Conservation (phyloP, 2,888 invertebrate species). For the Drosophila acutilabella region DNA sequence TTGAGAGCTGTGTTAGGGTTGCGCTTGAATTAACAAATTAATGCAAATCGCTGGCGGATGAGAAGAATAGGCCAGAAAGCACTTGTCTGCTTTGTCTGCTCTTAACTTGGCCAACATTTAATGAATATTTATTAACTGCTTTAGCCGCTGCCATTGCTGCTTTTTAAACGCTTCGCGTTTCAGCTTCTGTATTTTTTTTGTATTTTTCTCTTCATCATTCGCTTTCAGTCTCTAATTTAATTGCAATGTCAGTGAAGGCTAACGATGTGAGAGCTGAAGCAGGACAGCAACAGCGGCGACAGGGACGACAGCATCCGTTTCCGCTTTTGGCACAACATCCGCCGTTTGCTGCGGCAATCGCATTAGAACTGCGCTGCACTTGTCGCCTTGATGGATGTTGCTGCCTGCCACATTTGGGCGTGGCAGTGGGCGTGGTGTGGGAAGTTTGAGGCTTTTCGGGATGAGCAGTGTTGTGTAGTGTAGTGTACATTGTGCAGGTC, state of each 20-base stretch:
- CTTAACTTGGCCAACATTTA: slow-evolving; percentile 51
- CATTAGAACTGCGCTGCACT: slow-evolving; percentile 70
- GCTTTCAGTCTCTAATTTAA: slow-evolving; percentile 67
- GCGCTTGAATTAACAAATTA: slow-evolving; percentile 82
- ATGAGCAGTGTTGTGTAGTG: too few relatives aligned
- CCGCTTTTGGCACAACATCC: slow-evolving; percentile 72
- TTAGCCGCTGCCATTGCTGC: slow-evolving; percentile 11
- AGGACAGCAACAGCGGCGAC: slow-evolving; percentile 28
- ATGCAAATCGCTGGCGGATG: slow-evolving; percentile 69
- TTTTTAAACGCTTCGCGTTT: slow-evolving; percentile 39
- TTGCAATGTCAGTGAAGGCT: slow-evolving; percentile 45
- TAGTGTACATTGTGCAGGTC: slow-evolving; percentile 21
- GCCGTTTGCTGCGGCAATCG: slow-evolving; percentile 68
- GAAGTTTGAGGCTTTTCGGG: too few relatives aligned
- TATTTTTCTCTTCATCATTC: too few relatives aligned
- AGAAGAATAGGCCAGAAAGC: not conserved
- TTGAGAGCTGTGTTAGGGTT: slow-evolving; percentile 56
- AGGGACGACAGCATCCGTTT: slow-evolving; percentile 65
- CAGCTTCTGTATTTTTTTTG: slow-evolving; percentile 41
- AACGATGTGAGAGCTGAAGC: slow-evolving; percentile 20
- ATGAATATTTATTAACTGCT: slow-evolving; percentile 76
- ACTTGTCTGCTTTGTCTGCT: slow-evolving; percentile 15
- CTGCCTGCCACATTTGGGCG: too few relatives aligned
- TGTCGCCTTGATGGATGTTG: slow-evolving; percentile 57
- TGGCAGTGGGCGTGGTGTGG: too few relatives aligned